phyloP scores from a whole-genome alignment of 2,113 vertebrate genomes.

The Peromyscus polionotus region DNA sequence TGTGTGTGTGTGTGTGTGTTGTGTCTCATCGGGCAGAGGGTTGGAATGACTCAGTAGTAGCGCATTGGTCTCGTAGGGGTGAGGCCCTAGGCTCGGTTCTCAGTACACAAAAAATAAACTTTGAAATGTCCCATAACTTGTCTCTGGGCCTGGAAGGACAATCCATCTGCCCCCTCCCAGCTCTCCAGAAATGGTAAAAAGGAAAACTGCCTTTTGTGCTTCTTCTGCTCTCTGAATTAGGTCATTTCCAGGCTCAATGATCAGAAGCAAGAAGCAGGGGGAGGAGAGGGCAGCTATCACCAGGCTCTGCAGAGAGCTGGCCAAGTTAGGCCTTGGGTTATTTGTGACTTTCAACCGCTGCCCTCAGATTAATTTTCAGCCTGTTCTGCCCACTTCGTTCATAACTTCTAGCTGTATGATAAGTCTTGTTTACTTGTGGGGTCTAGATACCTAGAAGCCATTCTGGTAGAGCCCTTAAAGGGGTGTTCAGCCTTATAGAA shows the following conservation, averaged over 20 bases:
- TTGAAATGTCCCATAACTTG: not conserved
- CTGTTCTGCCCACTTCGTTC: not conserved
- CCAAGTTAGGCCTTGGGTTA: slow-evolving; percentile 4
- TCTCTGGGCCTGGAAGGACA: not conserved
- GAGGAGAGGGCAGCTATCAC: not conserved
- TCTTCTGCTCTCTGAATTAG: not conserved
- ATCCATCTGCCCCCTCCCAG: not conserved
- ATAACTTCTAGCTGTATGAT: not conserved
- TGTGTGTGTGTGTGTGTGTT: not conserved
- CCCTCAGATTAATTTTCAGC: not conserved
- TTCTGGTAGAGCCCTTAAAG: not conserved
- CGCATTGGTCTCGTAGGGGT: not conserved
- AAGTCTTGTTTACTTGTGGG: not conserved
- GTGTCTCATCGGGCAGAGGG: not conserved
- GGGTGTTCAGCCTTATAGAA: not conserved
- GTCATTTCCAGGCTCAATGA: not conserved
- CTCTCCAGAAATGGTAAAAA: not conserved
- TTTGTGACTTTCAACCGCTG: slow-evolving; percentile 52
- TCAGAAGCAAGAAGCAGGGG: not conserved
- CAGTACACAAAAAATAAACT: not conserved
- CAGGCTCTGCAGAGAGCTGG: not conserved
- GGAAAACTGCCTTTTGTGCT: rapidly evolving
- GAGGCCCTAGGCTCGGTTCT: not conserved
- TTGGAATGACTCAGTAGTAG: not conserved
- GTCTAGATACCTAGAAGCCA: slow-evolving; percentile 25